Conservation (phyloP, 1,140 invertebrate species). For the Drosophila melanica region DNA sequence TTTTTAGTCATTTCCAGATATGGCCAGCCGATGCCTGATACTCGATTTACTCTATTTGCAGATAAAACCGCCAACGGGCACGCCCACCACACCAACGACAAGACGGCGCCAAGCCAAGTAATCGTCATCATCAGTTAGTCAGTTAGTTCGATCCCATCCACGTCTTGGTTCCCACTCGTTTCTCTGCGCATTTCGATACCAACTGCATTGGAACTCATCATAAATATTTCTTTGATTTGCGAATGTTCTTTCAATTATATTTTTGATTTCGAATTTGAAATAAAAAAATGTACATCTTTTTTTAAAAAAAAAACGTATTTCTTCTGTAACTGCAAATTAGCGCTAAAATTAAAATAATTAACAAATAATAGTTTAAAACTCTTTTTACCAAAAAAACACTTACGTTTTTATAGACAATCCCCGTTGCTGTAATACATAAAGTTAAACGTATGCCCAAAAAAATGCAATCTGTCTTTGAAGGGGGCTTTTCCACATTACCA, state of each 20-base stretch:
- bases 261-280: conserved; percentile 36
- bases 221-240: conserved; percentile 46
- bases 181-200: conserved; percentile 16
- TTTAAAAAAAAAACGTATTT: conserved; percentile 13
- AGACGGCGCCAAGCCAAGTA: conserved; percentile 77
- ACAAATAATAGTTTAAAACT: neutral
- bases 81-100: conserved; percentile 75
- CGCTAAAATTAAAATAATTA: neutral
- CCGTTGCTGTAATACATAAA: conserved; percentile 5
- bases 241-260: conserved; percentile 45
- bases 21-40: neutral
- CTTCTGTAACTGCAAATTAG: neutral
- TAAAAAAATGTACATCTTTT: conserved; percentile 73
- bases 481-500: conserved; percentile 25
- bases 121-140: conserved; percentile 48
- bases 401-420: conserved; percentile 38
- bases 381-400: neutral
- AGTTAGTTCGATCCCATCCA: conserved; percentile 46
- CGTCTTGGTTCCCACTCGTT: neutral
- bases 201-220: conserved; percentile 27
- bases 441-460: conserved; percentile 5
- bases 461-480: neutral
- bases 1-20: neutral
- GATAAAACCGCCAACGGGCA: conserved; percentile 78
- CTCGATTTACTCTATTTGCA: conserved; percentile 16